These are phyloP conservation scores for Aphidius gifuensis DNA, from an alignment of 1,140 invertebrate species.

Conservation along the genomic window DNA sequence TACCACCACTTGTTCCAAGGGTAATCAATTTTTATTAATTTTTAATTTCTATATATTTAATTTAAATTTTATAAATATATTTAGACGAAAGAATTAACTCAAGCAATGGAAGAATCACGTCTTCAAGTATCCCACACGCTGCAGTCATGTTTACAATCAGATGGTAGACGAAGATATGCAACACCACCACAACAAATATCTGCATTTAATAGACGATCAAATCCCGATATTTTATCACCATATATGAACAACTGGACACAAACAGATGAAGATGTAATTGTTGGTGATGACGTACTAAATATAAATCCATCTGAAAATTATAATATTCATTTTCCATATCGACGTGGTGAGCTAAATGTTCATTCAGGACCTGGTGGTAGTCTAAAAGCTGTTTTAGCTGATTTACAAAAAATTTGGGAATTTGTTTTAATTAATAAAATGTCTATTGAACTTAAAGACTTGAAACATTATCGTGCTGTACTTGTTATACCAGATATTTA, in stretches of 20 bases:
- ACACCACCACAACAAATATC: constrained; percentile 85
- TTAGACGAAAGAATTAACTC: constrained; percentile 63
- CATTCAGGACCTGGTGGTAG: constrained; percentile 81
- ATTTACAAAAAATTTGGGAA: constrained; percentile 86
- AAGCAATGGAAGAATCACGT: constrained; percentile 79
- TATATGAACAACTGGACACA: constrained; percentile 61
- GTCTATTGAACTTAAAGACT: constrained; percentile 71
- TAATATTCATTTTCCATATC: constrained; percentile 87
- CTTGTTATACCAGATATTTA: constrained; percentile 90
- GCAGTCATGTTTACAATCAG: constrained; percentile 79
- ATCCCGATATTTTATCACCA: constrained; percentile 62
- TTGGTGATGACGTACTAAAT: constrained; percentile 71
- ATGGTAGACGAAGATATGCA: constrained; percentile 75
- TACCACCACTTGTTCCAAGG: constrained; percentile 61
- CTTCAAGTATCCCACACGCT: constrained; percentile 78
- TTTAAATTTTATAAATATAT: constrained; percentile 6
- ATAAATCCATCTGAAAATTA: constrained; percentile 71
- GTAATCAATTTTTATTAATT: constrained; percentile 33
- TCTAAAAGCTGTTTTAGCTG: constrained; percentile 75
- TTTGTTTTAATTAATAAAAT: constrained; percentile 74
- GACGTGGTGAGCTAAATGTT: constrained; percentile 81
- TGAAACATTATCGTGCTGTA: constrained; percentile 82
- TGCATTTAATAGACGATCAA: constrained; percentile 75
- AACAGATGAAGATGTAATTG: constrained; percentile 60
- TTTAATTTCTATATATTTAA: too few relatives aligned